Percentiles rank a stretch among this genome's conserved stretches.
Conservation (phyloP, 2,888 invertebrate genomes). For the Lithophane socia region DNA sequence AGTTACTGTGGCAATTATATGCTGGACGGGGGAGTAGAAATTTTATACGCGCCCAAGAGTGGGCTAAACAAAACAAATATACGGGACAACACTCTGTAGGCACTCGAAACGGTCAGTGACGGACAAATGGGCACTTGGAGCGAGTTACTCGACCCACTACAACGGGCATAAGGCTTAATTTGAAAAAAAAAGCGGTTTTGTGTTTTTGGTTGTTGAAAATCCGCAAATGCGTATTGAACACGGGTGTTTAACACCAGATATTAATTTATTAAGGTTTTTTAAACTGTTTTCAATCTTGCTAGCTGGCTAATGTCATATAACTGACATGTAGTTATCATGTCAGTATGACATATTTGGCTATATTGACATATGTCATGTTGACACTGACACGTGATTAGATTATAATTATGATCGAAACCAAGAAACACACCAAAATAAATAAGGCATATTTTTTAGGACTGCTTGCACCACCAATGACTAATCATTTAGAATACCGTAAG, state of each 20-base stretch:
- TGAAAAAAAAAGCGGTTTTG: constrained; percentile 36
- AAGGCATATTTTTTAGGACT: too few species aligned
- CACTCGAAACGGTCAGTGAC: constrained; percentile 81
- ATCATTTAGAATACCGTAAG: too few species aligned
- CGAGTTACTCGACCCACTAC: constrained; percentile 80
- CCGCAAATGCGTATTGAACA: background rate
- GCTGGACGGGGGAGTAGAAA: constrained; percentile 32
- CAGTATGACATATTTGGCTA: background rate
- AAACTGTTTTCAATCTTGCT: background rate
- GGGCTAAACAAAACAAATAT: constrained; percentile 78
- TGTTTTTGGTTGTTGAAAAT: background rate
- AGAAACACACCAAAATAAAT: too few species aligned
- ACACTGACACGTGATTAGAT: background rate
- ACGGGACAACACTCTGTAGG: constrained; percentile 76
- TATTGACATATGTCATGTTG: background rate
- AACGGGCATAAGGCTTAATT: constrained; percentile 64
- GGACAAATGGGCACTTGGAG: constrained; percentile 86
- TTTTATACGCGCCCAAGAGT: constrained; percentile 58
- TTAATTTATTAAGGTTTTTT: background rate
- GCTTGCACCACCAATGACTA: too few species aligned
- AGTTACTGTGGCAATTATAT: constrained; percentile 57
- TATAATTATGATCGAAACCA: background rate
- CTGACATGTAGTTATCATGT: too few species aligned
- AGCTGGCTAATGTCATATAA: background rate
- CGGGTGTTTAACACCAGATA: background rate